Evolutionary conservation across 2,888 invertebrate genomes (phyloP).

Genomic region (Sesia apiformis): DNA sequence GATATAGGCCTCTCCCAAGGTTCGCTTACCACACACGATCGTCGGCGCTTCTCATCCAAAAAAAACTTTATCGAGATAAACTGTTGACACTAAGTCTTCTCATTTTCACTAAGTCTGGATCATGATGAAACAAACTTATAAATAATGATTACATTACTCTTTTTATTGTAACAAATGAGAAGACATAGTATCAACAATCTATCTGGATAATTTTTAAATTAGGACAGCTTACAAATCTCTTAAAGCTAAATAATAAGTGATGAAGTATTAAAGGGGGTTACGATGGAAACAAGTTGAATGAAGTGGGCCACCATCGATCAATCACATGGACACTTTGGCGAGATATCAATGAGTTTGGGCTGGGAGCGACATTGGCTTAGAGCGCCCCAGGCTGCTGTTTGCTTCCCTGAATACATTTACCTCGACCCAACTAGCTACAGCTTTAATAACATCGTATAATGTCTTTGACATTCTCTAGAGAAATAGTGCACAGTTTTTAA

Average conservation of each 20-base stretch:
- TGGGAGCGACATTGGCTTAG: not conserved
- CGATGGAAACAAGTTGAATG: slow-evolving; percentile 20
- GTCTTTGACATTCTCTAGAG: not conserved
- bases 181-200: not conserved
- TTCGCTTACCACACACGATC: too few relatives aligned
- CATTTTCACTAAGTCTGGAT: too few relatives aligned
- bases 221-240: slow-evolving; percentile 17
- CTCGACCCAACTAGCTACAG: not conserved
- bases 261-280: slow-evolving; percentile 18
- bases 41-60: too few relatives aligned
- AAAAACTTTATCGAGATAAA: too few relatives aligned
- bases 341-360: slow-evolving; percentile 28
- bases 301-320: slow-evolving; percentile 34
- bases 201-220: too few relatives aligned
- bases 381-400: slow-evolving; percentile 4
- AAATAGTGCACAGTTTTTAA: not conserved
- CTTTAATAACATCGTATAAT: not conserved
- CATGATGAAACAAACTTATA: too few relatives aligned
- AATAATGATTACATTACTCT: not conserved
- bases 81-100: too few relatives aligned
- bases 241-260: slow-evolving; percentile 28
- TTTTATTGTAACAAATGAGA: not conserved
- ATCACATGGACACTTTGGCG: slow-evolving; percentile 43
- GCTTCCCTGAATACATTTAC: not conserved
- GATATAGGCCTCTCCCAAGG: too few relatives aligned